phyloP scores from a whole-genome alignment of 2,888 invertebrate species.

The Tethea ocularis region DNA sequence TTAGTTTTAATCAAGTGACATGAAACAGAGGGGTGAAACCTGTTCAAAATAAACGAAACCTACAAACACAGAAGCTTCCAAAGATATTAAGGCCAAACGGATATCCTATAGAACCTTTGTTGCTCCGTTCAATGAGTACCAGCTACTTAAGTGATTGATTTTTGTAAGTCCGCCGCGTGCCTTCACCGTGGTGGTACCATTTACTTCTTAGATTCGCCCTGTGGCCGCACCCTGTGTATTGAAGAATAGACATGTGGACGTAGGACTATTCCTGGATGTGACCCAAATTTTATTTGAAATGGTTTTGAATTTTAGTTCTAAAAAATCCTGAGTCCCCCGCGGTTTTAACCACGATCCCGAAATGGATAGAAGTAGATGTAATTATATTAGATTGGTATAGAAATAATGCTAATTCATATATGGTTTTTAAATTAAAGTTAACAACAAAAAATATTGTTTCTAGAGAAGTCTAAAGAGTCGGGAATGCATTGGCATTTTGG shows the following conservation, averaged over 20 bases:
- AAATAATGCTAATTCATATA: too few species aligned
- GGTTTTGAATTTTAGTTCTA: too few species aligned
- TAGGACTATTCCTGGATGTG: conserved; percentile 19
- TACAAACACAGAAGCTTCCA: not conserved
- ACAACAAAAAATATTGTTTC: too few species aligned
- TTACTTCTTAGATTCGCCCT: conserved; percentile 49
- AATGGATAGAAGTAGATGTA: too few species aligned
- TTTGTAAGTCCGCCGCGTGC: conserved; percentile 72
- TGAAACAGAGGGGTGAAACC: not conserved
- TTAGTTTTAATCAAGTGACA: too few species aligned
- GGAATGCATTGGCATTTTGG: too few species aligned
- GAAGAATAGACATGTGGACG: conserved; percentile 22
- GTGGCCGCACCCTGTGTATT: conserved; percentile 40
- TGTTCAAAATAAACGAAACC: not conserved
- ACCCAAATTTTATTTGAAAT: not conserved
- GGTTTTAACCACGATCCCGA: too few species aligned
- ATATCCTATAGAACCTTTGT: conserved; percentile 40
- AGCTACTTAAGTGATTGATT: conserved; percentile 80
- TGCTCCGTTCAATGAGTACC: conserved; percentile 77
- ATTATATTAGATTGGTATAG: too few species aligned
- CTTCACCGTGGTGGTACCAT: conserved; percentile 68
- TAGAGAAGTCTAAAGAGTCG: too few species aligned
- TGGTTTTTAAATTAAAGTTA: too few species aligned
- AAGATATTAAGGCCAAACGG: conserved; percentile 8
- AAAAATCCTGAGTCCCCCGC: too few species aligned